Conservation (phyloP, 2,113 vertebrate species). For the Megaceryle maxima region DNA sequence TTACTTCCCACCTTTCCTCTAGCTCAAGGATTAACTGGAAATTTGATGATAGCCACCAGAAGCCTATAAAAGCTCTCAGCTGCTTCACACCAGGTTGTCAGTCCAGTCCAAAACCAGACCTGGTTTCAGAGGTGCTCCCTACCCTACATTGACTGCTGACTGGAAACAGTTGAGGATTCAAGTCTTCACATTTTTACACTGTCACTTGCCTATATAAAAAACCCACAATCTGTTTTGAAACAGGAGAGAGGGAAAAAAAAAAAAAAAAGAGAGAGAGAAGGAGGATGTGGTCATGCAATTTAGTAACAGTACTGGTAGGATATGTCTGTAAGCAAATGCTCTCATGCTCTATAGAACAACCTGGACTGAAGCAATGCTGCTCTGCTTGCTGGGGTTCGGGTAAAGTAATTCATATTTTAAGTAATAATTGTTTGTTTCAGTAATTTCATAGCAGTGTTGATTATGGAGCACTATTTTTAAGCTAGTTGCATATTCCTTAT, state of each 20-base stretch:
- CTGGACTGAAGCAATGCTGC: neutral
- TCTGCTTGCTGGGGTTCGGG: neutral
- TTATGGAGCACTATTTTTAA: neutral
- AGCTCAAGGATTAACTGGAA: neutral
- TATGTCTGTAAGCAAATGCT: neutral
- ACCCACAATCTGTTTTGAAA: neutral
- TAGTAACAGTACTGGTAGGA: neutral
- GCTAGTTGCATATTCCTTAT: neutral
- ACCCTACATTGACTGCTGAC: neutral
- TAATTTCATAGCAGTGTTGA: neutral
- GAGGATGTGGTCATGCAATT: slow-evolving; percentile 45
- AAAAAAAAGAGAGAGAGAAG: neutral
- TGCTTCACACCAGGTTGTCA: neutral
- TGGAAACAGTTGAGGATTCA: neutral
- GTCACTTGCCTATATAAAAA: neutral
- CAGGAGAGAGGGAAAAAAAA: neutral
- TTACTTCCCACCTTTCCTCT: neutral
- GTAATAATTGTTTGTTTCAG: neutral
- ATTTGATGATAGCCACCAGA: neutral
- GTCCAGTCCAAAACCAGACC: neutral
- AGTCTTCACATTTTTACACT: neutral
- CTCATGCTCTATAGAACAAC: neutral
- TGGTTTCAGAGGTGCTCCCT: neutral
- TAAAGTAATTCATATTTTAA: neutral
- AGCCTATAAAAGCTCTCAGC: neutral